These are phyloP conservation scores for Brienomyrus longianalis DNA, from an alignment of 2,113 vertebrate genomes.

Conservation along the genomic window DNA sequence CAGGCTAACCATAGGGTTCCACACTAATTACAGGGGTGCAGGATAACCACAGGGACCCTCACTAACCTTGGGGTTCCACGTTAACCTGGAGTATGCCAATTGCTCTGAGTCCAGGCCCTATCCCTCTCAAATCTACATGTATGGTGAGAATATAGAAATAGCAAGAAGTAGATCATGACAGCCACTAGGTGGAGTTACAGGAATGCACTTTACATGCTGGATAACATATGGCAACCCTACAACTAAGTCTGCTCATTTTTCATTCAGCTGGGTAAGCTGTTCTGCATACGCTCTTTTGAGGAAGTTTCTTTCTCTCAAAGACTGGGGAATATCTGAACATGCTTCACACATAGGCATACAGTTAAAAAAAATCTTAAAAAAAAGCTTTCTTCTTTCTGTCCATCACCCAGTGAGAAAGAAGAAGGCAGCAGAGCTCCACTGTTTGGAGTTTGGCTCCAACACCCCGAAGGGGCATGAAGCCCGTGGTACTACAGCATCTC, in stretches of 20 bases:
- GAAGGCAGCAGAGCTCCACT: background rate
- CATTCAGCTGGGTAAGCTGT: background rate
- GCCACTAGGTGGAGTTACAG: background rate
- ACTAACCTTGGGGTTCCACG: background rate
- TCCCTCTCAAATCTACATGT: background rate
- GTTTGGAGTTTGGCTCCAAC: background rate
- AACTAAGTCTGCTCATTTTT: background rate
- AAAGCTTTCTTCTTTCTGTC: background rate
- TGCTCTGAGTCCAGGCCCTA: background rate
- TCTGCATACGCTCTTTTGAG: background rate
- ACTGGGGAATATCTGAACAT: background rate
- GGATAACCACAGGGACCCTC: background rate
- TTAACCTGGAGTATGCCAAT: background rate
- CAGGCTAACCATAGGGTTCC: background rate
- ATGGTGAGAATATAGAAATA: background rate
- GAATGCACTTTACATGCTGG: background rate
- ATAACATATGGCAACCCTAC: background rate
- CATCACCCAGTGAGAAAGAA: background rate
- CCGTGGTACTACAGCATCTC: background rate
- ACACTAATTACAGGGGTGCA: background rate
- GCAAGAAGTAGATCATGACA: background rate
- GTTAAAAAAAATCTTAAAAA: background rate
- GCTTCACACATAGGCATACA: background rate
- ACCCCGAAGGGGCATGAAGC: background rate
- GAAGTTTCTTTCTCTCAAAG: background rate